Base-by-base conservation (phyloP, 2,113 vertebrate species). In the Solea senegalensis region DNA sequence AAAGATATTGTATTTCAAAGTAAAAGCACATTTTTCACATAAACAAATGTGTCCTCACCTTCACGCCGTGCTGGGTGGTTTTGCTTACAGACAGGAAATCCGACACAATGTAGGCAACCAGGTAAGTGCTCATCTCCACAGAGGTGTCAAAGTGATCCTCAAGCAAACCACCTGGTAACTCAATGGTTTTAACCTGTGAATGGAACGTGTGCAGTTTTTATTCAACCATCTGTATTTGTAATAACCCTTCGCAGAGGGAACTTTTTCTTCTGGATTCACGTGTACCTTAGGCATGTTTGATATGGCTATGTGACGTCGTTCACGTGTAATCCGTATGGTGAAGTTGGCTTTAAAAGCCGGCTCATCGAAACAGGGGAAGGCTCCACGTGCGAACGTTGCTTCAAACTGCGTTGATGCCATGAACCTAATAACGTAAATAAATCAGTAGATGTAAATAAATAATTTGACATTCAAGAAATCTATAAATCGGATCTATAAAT, bases 311-410 rank as follows among this genome's bases (percentile, higher is more conserved):
- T 97, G 95, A 46, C 72, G 88, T 0, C 91, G 86, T 9, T 96
- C 96, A 72, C 95, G 91, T 63, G 90, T 83, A 15, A 97, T 94
- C 62, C 49, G 92, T 59, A 98, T 74, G 2, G 94, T 94, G 82
- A 96, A 98, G 60, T 81, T 95, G 44, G 96, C 94, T 94, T 98
- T 98, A 80, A 96, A 94, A 28, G 95, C 94, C 0, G 96, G 96
- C 58, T 98, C 95, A 15, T 98, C 95, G 5, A 98, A 98, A 82
- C 96, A 98, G 0, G 96, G 96, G 81, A 98, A 97, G 13, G 96
- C 96, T 83, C 89, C 94, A 5, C 95, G 91, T 1, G 96, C 97
- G n/a, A 94, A 94, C 0, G 95, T 96, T 0, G 96, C 93, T 84
- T 98, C 96, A 81, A 98, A 96, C 40, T 97, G 96, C 0, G 97